A percentile compares a stretch with the other conserved stretches of the same genome.
phyloP scores from a whole-genome alignment of 2,888 invertebrate species.

The Pollenia amentaria region DNA sequence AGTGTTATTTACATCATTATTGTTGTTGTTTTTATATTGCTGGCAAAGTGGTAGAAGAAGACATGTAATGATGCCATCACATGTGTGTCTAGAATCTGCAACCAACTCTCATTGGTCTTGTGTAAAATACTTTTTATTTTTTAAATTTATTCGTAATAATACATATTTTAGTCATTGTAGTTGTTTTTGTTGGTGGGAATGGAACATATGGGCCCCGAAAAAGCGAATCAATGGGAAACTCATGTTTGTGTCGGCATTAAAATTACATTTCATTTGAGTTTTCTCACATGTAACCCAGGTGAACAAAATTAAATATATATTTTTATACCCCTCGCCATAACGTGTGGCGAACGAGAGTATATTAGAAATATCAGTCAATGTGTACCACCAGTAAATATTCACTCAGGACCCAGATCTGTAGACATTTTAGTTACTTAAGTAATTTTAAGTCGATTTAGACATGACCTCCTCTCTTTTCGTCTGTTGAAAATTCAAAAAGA shows the following conservation, averaged over 20 bases:
- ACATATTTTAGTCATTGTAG: constrained; percentile 1
- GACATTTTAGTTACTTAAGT: no score
- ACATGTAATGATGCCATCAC: constrained; percentile 57
- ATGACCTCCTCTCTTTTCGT: no score
- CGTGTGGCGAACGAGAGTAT: no score
- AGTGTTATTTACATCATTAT: constrained; percentile 58
- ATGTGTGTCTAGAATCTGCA: constrained; percentile 52
- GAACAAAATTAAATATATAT: constrained; percentile 20
- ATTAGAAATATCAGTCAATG: no score
- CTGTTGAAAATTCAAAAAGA: no score
- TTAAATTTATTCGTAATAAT: constrained; percentile 6
- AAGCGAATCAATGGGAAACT: constrained; percentile 20
- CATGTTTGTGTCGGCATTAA: constrained; percentile 51
- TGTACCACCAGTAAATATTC: no score
- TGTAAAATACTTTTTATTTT: constrained; percentile 11
- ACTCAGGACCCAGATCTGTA: no score
- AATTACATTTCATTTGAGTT: constrained; percentile 58
- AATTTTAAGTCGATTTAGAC: no score
- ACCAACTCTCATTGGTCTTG: constrained; percentile 18
- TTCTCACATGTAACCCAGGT: constrained; percentile 12
- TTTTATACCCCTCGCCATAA: no score
- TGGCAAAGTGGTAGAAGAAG: constrained; percentile 36
- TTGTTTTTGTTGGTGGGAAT: constrained; percentile 19
- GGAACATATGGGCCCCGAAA: constrained; percentile 47
- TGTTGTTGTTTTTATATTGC: constrained; percentile 1